Evolutionary conservation across 2,888 invertebrate species (phyloP).

Genomic region (Dusona sp.): DNA sequence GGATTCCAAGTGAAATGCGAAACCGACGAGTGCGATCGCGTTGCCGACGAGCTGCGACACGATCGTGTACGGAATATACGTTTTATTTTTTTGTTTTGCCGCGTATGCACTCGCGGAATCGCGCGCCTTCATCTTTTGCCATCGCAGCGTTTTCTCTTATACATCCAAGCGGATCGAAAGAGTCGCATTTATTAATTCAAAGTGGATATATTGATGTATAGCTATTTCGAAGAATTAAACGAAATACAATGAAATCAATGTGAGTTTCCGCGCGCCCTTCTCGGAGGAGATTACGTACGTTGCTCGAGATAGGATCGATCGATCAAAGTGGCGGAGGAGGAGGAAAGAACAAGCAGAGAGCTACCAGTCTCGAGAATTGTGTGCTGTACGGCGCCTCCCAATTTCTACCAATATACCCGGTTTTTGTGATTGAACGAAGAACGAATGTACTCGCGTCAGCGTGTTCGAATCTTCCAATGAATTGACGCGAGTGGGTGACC

Average conservation of each 20-base stretch:
- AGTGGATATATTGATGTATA: neutral
- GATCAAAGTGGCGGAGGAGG: neutral
- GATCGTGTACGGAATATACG: slow-evolving; percentile 2
- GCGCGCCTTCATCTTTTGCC: neutral
- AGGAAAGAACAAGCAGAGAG: neutral
- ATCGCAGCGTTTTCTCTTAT: neutral
- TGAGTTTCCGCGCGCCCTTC: neutral
- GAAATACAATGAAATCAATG: neutral
- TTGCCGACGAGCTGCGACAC: slow-evolving; percentile 3
- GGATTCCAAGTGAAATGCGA: slow-evolving; percentile 61
- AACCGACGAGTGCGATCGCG: neutral
- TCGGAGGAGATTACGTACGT: neutral
- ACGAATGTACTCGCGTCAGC: slow-evolving; percentile 1
- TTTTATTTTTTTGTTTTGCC: slow-evolving; percentile 8
- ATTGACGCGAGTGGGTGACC: neutral
- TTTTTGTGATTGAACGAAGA: neutral
- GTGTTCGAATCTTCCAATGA: neutral
- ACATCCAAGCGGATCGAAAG: neutral
- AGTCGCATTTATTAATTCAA: neutral
- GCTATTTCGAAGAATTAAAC: neutral
- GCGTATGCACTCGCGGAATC: neutral
- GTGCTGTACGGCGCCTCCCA: neutral
- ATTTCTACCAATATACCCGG: neutral
- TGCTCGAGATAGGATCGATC: neutral
- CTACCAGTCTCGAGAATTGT: neutral